Evolutionary conservation across 2,888 invertebrate species (phyloP).

Genomic region (Polydesmus complanatus): DNA sequence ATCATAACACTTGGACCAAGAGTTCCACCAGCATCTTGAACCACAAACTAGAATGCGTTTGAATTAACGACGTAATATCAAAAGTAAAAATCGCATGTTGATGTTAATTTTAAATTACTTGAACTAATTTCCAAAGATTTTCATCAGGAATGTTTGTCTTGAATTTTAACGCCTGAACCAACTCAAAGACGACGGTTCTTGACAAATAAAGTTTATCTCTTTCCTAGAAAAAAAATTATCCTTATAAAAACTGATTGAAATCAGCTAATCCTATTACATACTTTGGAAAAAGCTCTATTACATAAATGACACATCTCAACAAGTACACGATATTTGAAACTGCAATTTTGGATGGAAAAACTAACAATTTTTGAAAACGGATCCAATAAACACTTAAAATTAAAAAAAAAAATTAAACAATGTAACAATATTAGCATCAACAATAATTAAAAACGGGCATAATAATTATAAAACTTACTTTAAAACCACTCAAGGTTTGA

Average conservation of each 20-base stretch:
- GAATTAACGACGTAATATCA: background rate
- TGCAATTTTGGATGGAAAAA: constrained; percentile 78
- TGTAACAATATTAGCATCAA: too few species aligned
- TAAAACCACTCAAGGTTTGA: constrained; percentile 64
- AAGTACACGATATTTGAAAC: constrained; percentile 50
- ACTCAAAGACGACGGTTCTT: constrained; percentile 79
- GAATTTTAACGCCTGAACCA: constrained; percentile 89
- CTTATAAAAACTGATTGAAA: background rate
- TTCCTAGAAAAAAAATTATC: constrained; percentile 43
- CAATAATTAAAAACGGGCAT: constrained; percentile 15
- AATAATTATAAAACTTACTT: constrained; percentile 40
- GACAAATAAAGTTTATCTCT: constrained; percentile 86
- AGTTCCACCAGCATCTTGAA: constrained; percentile 70
- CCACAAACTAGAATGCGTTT: constrained; percentile 30
- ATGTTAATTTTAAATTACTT: constrained; percentile 38
- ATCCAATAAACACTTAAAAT: constrained; percentile 70
- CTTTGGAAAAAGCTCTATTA: constrained; percentile 70
- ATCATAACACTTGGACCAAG: constrained; percentile 60
- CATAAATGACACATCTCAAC: constrained; percentile 81
- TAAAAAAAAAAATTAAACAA: constrained; percentile 18
- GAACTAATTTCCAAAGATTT: constrained; percentile 81
- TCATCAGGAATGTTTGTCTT: constrained; percentile 88
- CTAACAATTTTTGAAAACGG: constrained; percentile 90
- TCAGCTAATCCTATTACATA: constrained; percentile 26
- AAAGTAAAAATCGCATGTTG: background rate